Evolutionary conservation across 2,888 invertebrate genomes (phyloP).

Genomic region (Dioctria rufipes): DNA sequence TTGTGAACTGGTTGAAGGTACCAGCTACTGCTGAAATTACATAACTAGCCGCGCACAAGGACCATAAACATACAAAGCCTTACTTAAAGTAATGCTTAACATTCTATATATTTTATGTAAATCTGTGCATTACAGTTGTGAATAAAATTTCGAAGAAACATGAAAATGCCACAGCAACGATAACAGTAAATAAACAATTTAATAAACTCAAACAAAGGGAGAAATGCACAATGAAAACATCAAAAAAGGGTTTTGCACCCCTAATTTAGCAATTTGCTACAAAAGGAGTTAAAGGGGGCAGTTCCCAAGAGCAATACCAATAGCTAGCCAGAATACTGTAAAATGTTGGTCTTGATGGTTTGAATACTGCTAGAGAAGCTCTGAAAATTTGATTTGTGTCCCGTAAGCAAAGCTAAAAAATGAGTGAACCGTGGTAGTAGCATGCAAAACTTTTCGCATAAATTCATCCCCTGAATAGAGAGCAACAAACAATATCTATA

Average conservation of each 20-base stretch:
- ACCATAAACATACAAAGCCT: too few species aligned
- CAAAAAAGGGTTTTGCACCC: conserved; percentile 40
- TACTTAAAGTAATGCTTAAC: too few species aligned
- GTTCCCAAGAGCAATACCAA: conserved; percentile 40
- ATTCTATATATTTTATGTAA: too few species aligned
- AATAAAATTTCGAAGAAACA: neutral
- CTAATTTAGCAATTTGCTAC: conserved; percentile 42
- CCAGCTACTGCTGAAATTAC: too few species aligned
- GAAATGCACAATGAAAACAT: conserved; percentile 38
- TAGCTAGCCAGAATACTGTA: conserved; percentile 40
- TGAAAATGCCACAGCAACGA: conserved; percentile 1
- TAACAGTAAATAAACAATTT: conserved; percentile 22
- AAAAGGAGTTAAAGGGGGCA: neutral
- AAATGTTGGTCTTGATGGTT: conserved; percentile 41
- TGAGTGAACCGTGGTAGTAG: conserved; percentile 24
- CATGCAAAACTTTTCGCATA: conserved; percentile 46
- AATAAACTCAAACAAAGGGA: conserved; percentile 7
- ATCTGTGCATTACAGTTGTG: too few species aligned
- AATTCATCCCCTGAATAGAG: conserved; percentile 35
- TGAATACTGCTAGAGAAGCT: conserved; percentile 41
- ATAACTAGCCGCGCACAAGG: too few species aligned
- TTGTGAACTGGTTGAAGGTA: too few species aligned
- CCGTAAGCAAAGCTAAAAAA: conserved; percentile 39
- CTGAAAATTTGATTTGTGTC: conserved; percentile 46
- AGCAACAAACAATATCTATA: conserved; percentile 28